Conservation (phyloP, 2,888 invertebrate genomes). For the Geotrupes spiniger region DNA sequence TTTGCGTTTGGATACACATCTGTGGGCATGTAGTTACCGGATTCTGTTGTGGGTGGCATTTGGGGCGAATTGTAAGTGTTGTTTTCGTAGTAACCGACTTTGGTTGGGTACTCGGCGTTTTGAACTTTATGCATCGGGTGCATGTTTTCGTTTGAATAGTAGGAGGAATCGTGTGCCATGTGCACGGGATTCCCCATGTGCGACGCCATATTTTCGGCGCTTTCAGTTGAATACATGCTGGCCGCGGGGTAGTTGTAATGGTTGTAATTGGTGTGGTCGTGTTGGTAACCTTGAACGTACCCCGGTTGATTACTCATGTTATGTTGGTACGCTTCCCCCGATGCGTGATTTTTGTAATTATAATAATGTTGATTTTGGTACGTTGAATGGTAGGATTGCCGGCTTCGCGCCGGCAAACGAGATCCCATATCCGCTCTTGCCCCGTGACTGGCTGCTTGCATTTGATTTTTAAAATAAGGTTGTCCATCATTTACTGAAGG, state of each 20-base stretch:
- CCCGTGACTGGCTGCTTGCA: conserved; percentile 36
- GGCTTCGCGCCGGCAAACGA: conserved; percentile 32
- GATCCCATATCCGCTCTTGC: conserved; percentile 32
- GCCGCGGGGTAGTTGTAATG: conserved; percentile 43
- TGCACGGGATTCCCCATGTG: conserved; percentile 36
- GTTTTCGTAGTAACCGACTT: conserved; percentile 57
- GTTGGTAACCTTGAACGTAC: conserved; percentile 43
- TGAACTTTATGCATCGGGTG: conserved; percentile 43
- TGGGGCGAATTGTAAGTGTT: conserved; percentile 50
- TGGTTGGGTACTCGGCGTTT: conserved; percentile 38
- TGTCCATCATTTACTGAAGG: conserved; percentile 42
- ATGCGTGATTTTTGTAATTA: conserved; percentile 51
- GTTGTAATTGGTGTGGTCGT: conserved; percentile 43
- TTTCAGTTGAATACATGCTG: conserved; percentile 44
- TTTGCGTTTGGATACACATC: conserved; percentile 51
- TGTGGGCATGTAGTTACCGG: conserved; percentile 51
- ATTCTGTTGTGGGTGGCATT: conserved; percentile 53
- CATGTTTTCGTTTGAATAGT: conserved; percentile 44
- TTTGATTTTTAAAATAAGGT: conserved; percentile 40
- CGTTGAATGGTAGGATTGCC: conserved; percentile 49
- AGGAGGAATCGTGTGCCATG: conserved; percentile 39
- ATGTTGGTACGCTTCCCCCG: conserved; percentile 37
- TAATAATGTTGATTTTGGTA: conserved; percentile 54
- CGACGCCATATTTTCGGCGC: conserved; percentile 37
- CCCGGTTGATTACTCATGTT: conserved; percentile 37